Evolutionary conservation across 2,888 invertebrate genomes (phyloP), one percentile per base, ranked within the genome.

Genomic region (Nematopogon swammerdamellus): DNA sequence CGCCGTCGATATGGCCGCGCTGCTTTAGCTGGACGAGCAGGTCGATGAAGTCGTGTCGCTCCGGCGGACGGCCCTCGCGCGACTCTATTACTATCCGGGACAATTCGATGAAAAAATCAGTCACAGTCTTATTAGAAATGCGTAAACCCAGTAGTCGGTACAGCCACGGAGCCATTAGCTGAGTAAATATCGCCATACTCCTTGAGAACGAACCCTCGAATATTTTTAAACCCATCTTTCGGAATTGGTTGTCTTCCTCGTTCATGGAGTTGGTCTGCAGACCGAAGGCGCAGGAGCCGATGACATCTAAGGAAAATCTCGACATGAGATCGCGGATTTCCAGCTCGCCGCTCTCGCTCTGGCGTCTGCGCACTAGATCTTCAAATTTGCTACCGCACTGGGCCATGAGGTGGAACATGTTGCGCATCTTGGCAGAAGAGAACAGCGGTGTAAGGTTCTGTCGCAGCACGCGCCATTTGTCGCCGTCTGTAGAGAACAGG

Each of bases 401-500:
- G 46, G 63, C 60, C 5, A 73, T 64, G 8, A 72, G 53, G 51
- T 64, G 57, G 47, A 72, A 75, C 74, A 74, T 75, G 16, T 62
- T 68, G 52, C 64, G 72, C 62, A 73, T 69, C 54, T 72, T 74
- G 0, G 65, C 57, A 0, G 68, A 63, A 0, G 74, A 63, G 54
- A 73, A 76, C 0, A 73, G 48, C 1, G 69, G 69, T 0, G 68
- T 68, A 14, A 69, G 50, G 49, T 71, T 70, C 53, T 72, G 73
- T 1, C 75, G 58, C 2, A 67, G 36, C 0, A 70, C 63, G 48
- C 66, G 70, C 73, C 75, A 74, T 2, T 56, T 53, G 53, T 73
- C 68, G 0, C 75, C 75, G 42, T 62, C 56, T 0, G 58, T 56
- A 46, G 58, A 62, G 52, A 73, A 72, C 1, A 74, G 52, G 25